Evolutionary conservation across 2,797 vertebrate genomes (phyloP).

Genomic region (Gadopsis marmoratus): DNA sequence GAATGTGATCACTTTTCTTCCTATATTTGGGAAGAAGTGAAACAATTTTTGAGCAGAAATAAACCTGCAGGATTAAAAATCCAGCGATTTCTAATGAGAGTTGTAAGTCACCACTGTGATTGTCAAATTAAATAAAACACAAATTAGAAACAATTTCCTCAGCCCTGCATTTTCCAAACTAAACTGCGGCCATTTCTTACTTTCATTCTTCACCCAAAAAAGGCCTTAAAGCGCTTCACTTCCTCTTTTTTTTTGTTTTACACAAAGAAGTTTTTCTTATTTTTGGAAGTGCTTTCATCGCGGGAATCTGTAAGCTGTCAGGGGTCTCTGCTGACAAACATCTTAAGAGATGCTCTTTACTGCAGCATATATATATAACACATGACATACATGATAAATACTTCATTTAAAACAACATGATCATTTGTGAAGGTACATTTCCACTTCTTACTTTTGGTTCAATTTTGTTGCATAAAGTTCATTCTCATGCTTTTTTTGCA

Average conservation of each 20-base stretch:
- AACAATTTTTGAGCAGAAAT: neutral
- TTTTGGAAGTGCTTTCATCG: slow-evolving; percentile 65
- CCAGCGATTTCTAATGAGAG: slow-evolving; percentile 8
- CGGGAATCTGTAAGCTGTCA: slow-evolving; percentile 26
- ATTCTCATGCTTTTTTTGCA: slow-evolving; percentile 74
- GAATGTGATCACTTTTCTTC: too few species aligned
- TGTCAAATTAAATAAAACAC: slow-evolving; percentile 27
- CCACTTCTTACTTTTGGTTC: slow-evolving; percentile 73
- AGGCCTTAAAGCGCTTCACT: slow-evolving; percentile 79
- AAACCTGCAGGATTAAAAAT: slow-evolving; percentile 11
- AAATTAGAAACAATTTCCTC: slow-evolving; percentile 22
- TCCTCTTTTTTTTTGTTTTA: slow-evolving; percentile 39
- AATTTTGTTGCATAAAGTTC: slow-evolving; percentile 62
- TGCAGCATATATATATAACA: slow-evolving; percentile 52
- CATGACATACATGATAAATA: slow-evolving; percentile 73
- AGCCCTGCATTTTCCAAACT: slow-evolving; percentile 36
- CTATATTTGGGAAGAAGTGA: slow-evolving; percentile 14
- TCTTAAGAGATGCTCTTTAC: slow-evolving; percentile 49
- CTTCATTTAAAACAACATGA: slow-evolving; percentile 62
- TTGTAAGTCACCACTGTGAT: slow-evolving; percentile 34
- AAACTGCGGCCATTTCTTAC: slow-evolving; percentile 27
- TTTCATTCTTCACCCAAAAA: slow-evolving; percentile 62
- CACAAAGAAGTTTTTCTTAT: slow-evolving; percentile 47
- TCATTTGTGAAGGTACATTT: slow-evolving; percentile 64
- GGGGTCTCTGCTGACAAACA: slow-evolving; percentile 41